Percentiles rank a stretch among this genome's conserved stretches.
phyloP scores from a whole-genome alignment of 1,140 invertebrate species.

The Neodiprion pinetum region DNA sequence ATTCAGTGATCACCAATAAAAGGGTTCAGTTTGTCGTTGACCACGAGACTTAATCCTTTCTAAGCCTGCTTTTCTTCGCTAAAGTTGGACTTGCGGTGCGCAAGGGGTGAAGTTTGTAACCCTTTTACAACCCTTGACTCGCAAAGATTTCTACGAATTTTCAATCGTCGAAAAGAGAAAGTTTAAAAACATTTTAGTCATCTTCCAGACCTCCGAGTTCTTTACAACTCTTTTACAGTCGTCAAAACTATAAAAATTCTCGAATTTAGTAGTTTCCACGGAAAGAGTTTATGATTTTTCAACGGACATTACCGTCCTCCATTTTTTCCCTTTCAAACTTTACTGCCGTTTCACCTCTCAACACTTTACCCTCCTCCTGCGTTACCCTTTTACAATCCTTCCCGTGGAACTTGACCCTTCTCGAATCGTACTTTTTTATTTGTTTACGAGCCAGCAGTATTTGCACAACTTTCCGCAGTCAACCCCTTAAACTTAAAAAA shows the following conservation, averaged over 20 bases:
- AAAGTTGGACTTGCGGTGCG: conserved; percentile 31
- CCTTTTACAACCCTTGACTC: conserved; percentile 43
- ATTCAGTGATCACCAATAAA: conserved; percentile 58
- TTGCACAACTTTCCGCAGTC: conserved; percentile 11
- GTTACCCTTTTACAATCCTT: conserved; percentile 35
- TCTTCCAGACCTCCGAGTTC: neutral
- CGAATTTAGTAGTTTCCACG: conserved; percentile 10
- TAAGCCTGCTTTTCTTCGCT: conserved; percentile 39
- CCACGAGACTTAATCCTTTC: conserved; percentile 52
- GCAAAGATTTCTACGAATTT: neutral
- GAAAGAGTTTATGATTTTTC: conserved; percentile 50
- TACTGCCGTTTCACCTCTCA: conserved; percentile 23
- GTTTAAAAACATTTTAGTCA: conserved; percentile 9
- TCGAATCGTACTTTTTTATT: conserved; percentile 20
- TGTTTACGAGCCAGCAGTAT: conserved; percentile 17
- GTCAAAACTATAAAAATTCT: conserved; percentile 22
- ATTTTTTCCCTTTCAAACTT: conserved; percentile 38
- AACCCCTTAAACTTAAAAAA: conserved; percentile 12
- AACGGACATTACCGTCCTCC: neutral
- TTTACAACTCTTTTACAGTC: neutral
- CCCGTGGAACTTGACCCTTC: conserved; percentile 29
- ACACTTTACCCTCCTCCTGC: conserved; percentile 10
- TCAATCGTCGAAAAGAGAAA: conserved; percentile 19
- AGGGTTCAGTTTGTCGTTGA: conserved; percentile 40
- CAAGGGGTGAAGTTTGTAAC: conserved; percentile 51